These are phyloP conservation scores for Didymodactylos carnosus DNA, from an alignment of 2,888 invertebrate genomes.

Conservation along the genomic window DNA sequence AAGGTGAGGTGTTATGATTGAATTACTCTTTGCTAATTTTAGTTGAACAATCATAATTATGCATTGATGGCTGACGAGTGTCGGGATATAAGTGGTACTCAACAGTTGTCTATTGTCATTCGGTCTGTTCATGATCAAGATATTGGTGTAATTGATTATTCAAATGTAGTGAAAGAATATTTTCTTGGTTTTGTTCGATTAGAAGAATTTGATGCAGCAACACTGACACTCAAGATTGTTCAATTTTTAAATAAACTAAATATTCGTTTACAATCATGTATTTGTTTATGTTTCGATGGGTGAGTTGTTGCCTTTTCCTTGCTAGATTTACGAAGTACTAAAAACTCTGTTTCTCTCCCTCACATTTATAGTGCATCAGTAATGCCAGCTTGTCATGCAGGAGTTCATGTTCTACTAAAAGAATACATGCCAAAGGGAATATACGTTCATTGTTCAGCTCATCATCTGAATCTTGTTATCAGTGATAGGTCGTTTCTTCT, in stretches of 20 bases:
- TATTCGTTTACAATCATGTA: not conserved
- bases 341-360: too few relatives aligned
- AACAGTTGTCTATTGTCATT: not conserved
- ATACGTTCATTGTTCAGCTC: too few relatives aligned
- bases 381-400: too few relatives aligned
- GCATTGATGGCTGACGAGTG: not conserved
- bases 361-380: too few relatives aligned
- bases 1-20: not conserved
- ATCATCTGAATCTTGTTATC: too few relatives aligned
- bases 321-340: not conserved
- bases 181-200: not conserved
- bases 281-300: not conserved
- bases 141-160: not conserved
- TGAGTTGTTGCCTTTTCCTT: not conserved
- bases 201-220: not conserved
- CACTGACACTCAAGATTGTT: not conserved
- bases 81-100: not conserved
- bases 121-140: not conserved
- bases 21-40: not conserved
- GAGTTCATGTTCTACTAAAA: too few relatives aligned
- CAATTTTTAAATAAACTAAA: not conserved
- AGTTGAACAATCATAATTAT: not conserved
- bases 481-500: too few relatives aligned
- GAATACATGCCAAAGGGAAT: too few relatives aligned
- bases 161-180: not conserved